These are phyloP conservation scores for Drosophila limbata DNA, from an alignment of 2,888 invertebrate species.

Conservation along the genomic window DNA sequence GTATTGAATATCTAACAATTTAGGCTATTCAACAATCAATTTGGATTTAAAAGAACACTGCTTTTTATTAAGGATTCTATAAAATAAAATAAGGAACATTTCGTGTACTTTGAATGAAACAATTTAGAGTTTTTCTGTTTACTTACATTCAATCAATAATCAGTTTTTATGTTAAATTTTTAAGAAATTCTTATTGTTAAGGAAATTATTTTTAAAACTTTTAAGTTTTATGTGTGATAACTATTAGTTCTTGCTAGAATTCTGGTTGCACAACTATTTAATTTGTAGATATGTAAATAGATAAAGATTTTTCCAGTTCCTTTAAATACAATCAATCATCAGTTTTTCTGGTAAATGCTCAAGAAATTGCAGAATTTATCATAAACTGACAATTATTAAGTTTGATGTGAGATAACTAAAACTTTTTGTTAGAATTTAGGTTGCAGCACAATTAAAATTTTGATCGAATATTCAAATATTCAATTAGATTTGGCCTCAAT, in stretches of 20 bases:
- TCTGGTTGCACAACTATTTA: no score
- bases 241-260: neutral
- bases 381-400: neutral
- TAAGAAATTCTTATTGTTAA: neutral
- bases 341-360: neutral
- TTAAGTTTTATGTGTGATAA: neutral
- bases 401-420: neutral
- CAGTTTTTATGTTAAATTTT: neutral
- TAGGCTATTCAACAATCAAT: neutral
- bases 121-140: neutral
- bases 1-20: neutral
- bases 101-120: no score
- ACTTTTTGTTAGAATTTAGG: neutral
- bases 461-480: constrained; percentile 49
- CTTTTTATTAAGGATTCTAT: neutral
- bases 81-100: neutral
- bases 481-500: constrained; percentile 72
- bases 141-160: no score
- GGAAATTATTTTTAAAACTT: neutral
- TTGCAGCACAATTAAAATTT: constrained; percentile 19
- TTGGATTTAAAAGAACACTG: neutral
- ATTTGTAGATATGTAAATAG: no score
- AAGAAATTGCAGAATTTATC: neutral
- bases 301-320: neutral
- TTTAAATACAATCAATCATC: neutral